Conservation (phyloP, 2,888 invertebrate genomes). For the Cerastis rubricosa region DNA sequence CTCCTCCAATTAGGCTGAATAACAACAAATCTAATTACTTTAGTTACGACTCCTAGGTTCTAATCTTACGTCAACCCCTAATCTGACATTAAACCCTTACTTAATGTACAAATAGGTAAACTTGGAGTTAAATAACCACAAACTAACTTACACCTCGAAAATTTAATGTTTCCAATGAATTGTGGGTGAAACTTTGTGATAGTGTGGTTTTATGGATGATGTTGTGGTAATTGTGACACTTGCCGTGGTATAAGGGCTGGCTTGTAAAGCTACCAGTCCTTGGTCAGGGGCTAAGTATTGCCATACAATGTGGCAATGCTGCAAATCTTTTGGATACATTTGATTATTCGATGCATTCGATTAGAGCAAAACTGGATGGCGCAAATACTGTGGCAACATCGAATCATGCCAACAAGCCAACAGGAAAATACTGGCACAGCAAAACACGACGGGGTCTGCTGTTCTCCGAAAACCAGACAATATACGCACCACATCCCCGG, state of each 20-base stretch:
- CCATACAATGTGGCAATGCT: background rate
- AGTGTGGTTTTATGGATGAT: background rate
- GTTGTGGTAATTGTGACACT: background rate
- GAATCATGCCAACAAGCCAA: too few species aligned
- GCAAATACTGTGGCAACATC: too few species aligned
- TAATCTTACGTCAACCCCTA: slow-evolving; percentile 24
- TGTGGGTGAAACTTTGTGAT: background rate
- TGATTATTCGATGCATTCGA: too few species aligned
- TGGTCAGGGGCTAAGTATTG: background rate
- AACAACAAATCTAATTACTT: slow-evolving; percentile 20
- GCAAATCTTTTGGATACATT: background rate
- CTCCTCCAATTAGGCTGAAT: background rate
- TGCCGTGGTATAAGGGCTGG: background rate
- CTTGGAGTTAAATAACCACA: background rate
- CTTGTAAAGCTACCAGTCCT: background rate
- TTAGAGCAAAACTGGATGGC: too few species aligned
- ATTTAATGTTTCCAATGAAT: background rate
- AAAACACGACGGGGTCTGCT: too few species aligned
- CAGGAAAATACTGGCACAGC: too few species aligned
- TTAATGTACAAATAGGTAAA: slow-evolving; percentile 4
- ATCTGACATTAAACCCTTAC: slow-evolving; percentile 8
- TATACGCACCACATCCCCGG: too few species aligned
- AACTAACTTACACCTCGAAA: background rate
- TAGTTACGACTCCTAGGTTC: background rate
- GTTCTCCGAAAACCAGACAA: too few species aligned